Evolutionary conservation across 2,113 vertebrate species (phyloP), one percentile per base, ranked within the genome.

Genomic region (Melierax canorus): DNA sequence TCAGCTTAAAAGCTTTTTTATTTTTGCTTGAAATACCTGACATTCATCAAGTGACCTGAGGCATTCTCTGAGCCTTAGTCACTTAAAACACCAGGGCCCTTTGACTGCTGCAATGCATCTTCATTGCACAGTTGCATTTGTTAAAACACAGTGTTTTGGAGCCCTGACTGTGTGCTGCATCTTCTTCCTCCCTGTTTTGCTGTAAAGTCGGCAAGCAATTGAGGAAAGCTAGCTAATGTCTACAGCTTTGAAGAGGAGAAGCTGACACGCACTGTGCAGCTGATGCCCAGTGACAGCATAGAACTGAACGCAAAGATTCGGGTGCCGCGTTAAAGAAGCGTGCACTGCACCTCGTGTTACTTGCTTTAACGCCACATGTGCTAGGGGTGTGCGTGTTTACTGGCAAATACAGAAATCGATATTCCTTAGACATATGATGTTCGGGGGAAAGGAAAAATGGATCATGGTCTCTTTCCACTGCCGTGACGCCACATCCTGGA

Each of bases 381-480:
- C 46, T 51, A 15, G 27, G 55, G 15, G 4, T 24, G 27, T 8
- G 46, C 3, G 0, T 26, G 23, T 53, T 34, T 26, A 7, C 32
- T 32, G 39, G 11, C 60, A 59, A 6, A 15, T 36, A 5, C 2
- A 30, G 58, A 18, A 27, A 39, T 26, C 1, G 1, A 2, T 55
- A 5, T 6, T 89, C 39, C 34, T 50, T 30, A 39, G 12, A 27
- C 1, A 3, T 15, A 16, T 13, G 10, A 15, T 2, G 11, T 18
- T 10, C 4, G 2, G 64, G n/a, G 43, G 39, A 55, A 66, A 55
- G 18, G 13, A 16, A 26, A 15, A 74, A 12, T 2, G 10, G 26
- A 6, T 1, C 0, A 7, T 10, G 15, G 16, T 32, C 17, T 68
- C 29, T 50, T 39, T 24, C 23, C 27, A 3, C 6, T 4, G 1